phyloP scores from a whole-genome alignment of 30 jellyfish, hydroid and myxozoan species.

The Morbakka virulenta region DNA sequence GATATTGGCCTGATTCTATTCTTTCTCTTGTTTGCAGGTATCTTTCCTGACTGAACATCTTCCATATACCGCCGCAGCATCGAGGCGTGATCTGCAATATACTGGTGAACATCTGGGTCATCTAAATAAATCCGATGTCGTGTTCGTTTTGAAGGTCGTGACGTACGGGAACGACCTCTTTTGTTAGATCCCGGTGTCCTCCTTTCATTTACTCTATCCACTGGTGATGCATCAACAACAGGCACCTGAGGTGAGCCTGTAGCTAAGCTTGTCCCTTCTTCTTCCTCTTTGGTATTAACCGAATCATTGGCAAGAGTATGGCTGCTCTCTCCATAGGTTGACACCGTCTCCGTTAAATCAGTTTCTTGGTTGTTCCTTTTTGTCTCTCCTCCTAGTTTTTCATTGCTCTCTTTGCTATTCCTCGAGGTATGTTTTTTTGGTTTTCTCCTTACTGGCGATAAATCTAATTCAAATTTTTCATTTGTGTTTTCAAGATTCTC shows the following conservation, averaged over 20 bases:
- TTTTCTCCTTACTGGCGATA: no score
- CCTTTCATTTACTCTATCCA: background rate
- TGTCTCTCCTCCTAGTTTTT: background rate
- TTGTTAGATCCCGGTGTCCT: conserved; percentile 5
- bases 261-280: background rate
- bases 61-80: conserved; percentile 37
- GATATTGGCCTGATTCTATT: conserved; percentile 42
- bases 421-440: no score
- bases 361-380: background rate
- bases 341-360: no score
- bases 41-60: conserved; percentile 53
- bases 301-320: no score
- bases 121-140: conserved; percentile 78
- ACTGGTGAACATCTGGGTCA: conserved; percentile 91
- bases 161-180: background rate
- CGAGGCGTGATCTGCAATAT: conserved; percentile 62
- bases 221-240: no score
- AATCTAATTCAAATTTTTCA: no score
- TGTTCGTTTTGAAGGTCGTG: conserved; percentile 35
- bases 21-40: conserved; percentile 20
- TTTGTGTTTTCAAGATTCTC: no score
- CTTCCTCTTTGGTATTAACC: background rate
- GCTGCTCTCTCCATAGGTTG: no score
- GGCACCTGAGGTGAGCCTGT: no score
- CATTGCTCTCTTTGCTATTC: no score